Evolutionary conservation across 2,797 vertebrate species (phyloP).

Genomic region (Myotis daubentonii): DNA sequence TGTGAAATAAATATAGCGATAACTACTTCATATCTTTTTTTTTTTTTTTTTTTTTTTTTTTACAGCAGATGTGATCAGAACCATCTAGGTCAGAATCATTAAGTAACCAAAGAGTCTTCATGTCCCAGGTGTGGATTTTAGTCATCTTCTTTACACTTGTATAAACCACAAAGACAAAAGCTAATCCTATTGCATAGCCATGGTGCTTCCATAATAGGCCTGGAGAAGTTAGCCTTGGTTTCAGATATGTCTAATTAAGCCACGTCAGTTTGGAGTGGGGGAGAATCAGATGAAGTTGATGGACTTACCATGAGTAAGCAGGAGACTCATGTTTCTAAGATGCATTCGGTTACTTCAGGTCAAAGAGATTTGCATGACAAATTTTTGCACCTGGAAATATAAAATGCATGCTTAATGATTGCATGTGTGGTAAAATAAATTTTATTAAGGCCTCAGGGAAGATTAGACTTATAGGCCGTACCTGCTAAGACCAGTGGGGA

Average conservation of each 20-base stretch:
- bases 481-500: neutral
- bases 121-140: neutral
- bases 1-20: neutral
- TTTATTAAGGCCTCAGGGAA: slow-evolving; percentile 42
- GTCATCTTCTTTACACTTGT: neutral
- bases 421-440: neutral
- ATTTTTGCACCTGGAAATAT: slow-evolving; percentile 59
- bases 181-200: neutral
- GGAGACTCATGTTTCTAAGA: slow-evolving; percentile 17
- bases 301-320: neutral
- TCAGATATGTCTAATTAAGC: neutral
- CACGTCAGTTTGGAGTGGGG: neutral
- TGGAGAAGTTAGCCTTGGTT: neutral
- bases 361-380: slow-evolving; percentile 60
- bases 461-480: neutral
- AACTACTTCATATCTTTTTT: neutral
- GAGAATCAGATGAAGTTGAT: neutral
- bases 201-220: neutral
- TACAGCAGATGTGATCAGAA: neutral
- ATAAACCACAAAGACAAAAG: slow-evolving; percentile 5
- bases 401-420: slow-evolving; percentile 59
- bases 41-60: neutral
- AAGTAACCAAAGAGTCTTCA: neutral
- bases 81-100: neutral
- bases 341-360: slow-evolving; percentile 45